Evolutionary conservation across 2,888 invertebrate species (phyloP).

Genomic region (Ichneumon xanthorius): DNA sequence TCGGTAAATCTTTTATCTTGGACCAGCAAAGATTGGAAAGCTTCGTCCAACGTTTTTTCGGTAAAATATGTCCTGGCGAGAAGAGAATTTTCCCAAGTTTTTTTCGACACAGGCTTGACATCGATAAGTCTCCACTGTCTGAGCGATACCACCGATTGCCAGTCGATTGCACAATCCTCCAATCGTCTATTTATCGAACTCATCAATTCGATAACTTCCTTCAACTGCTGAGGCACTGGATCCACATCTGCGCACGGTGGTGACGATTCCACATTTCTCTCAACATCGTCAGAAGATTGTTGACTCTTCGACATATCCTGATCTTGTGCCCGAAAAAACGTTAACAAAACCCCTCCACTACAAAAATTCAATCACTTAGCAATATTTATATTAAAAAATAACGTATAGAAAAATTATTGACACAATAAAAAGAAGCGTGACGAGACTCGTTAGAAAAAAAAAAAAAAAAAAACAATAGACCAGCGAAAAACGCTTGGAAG

Average conservation of each 20-base stretch:
- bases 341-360: not conserved
- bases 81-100: constrained; percentile 75
- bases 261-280: constrained; percentile 27
- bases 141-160: constrained; percentile 77
- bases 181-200: constrained; percentile 74
- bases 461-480: constrained; percentile 17
- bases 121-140: constrained; percentile 79
- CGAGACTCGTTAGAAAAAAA: constrained; percentile 12
- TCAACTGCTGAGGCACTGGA: constrained; percentile 71
- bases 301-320: constrained; percentile 46
- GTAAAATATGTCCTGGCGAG: constrained; percentile 78
- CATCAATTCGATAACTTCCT: constrained; percentile 75
- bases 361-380: not conserved
- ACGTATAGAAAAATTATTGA: constrained; percentile 32
- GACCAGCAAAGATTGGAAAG: constrained; percentile 75
- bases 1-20: constrained; percentile 75
- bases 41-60: constrained; percentile 76
- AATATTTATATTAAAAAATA: constrained; percentile 23
- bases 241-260: constrained; percentile 48
- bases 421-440: constrained; percentile 22
- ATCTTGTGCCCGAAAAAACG: constrained; percentile 42
- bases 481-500: not conserved
- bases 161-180: constrained; percentile 79
- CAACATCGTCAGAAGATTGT: constrained; percentile 52
- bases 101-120: constrained; percentile 62